A percentile compares a stretch with the other conserved stretches of the same genome.
phyloP scores from a whole-genome alignment of 2,888 invertebrate genomes.

The Chrysotoxum bicinctum region DNA sequence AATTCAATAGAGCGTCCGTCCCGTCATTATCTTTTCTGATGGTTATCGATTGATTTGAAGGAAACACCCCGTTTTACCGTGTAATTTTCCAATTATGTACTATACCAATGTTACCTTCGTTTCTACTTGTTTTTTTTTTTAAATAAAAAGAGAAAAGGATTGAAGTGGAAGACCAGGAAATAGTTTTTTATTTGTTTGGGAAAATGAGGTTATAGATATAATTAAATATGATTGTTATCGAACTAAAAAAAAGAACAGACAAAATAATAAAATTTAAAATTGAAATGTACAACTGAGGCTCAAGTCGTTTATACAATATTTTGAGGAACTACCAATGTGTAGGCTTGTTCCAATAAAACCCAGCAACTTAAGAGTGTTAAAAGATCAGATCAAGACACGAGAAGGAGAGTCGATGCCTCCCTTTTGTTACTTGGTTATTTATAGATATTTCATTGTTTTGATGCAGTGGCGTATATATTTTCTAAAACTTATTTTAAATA shows the following conservation, averaged over 20 bases:
- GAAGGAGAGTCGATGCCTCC: too few species aligned
- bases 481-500: too few species aligned
- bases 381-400: too few species aligned
- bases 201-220: constrained; percentile 1
- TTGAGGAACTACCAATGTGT: too few species aligned
- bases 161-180: constrained; percentile 30
- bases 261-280: not conserved
- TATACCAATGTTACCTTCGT: not conserved
- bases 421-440: too few species aligned
- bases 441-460: too few species aligned
- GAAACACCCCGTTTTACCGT: constrained; percentile 50
- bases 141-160: constrained; percentile 51
- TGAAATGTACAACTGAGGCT: not conserved
- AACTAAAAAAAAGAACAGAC: not conserved
- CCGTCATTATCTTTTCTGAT: constrained; percentile 54
- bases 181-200: not conserved
- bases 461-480: too few species aligned
- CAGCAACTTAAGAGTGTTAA: too few species aligned
- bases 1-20: constrained; percentile 39
- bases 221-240: not conserved
- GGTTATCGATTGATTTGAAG: constrained; percentile 67
- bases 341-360: too few species aligned
- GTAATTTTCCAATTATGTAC: constrained; percentile 61
- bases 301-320: too few species aligned
- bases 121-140: too few species aligned